Conservation (phyloP, 1,140 invertebrate species). For the Ostrea edulis region DNA sequence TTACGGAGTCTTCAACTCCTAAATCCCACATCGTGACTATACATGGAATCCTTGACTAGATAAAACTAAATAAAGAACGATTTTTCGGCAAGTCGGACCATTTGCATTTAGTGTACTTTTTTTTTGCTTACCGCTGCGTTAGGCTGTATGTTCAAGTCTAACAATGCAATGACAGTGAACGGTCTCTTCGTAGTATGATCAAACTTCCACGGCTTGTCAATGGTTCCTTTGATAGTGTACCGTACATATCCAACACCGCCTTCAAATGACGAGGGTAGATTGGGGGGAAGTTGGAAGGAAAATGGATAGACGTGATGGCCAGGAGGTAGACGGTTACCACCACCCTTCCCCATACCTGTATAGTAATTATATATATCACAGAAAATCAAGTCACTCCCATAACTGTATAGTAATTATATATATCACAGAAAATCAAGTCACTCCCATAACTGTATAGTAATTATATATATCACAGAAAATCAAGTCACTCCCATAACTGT, state of each 20-base stretch:
- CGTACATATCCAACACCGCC: constrained; percentile 78
- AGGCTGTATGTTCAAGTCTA: constrained; percentile 69
- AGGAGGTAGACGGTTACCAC: constrained; percentile 41
- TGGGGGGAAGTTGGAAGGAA: constrained; percentile 79
- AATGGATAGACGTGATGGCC: constrained; percentile 79
- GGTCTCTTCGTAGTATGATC: constrained; percentile 70
- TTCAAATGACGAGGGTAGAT: constrained; percentile 80
- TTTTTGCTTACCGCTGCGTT: constrained; percentile 57
- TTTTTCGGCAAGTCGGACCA: background rate
- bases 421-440: too few species aligned
- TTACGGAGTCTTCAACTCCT: too few species aligned
- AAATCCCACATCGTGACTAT: too few species aligned
- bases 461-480: too few species aligned
- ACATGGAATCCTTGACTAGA: too few species aligned
- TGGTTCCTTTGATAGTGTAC: constrained; percentile 78
- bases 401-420: background rate
- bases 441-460: constrained; percentile 14
- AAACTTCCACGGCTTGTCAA: constrained; percentile 78
- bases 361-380: background rate
- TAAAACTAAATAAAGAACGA: background rate
- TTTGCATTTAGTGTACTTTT: background rate
- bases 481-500: constrained; percentile 37
- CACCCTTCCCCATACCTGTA: constrained; percentile 34
- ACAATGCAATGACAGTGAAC: constrained; percentile 70
- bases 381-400: too few species aligned